Percentiles rank a stretch among this genome's conserved stretches.
phyloP scores from a whole-genome alignment of 2,888 invertebrate species.

The Gymnoscelis rufifasciata region DNA sequence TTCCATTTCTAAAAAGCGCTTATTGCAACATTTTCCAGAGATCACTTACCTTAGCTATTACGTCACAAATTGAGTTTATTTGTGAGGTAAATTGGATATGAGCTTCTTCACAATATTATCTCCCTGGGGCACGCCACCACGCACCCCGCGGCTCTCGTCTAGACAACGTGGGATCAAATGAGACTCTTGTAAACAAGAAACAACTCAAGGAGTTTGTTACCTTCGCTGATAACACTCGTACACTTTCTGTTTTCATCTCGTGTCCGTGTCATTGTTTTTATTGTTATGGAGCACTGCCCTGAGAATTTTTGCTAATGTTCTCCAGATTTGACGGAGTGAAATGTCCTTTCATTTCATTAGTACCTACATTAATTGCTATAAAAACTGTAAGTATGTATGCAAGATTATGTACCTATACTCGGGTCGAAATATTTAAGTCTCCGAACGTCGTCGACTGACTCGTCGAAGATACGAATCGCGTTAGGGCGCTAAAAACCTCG shows the following conservation, averaged over 20 bases:
- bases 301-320: constrained; percentile 25
- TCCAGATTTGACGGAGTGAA: constrained; percentile 2
- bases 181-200: constrained; percentile 47
- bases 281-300: constrained; percentile 20
- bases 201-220: constrained; percentile 40
- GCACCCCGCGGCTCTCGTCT: constrained; percentile 46
- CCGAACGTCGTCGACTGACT: too few species aligned
- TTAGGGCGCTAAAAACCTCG: too few species aligned
- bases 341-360: neutral
- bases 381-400: too few species aligned
- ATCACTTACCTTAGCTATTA: constrained; percentile 1
- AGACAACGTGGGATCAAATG: constrained; percentile 59
- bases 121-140: constrained; percentile 43
- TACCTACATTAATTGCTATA: too few species aligned
- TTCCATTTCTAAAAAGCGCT: too few species aligned
- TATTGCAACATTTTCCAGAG: too few species aligned
- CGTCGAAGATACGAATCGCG: too few species aligned
- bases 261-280: constrained; percentile 21
- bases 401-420: too few species aligned
- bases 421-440: too few species aligned
- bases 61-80: constrained; percentile 26
- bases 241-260: constrained; percentile 31
- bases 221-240: constrained; percentile 21
- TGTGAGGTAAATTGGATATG: constrained; percentile 50
- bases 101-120: constrained; percentile 59